Conservation (phyloP, 1,140 invertebrate species). For the Popillia japonica region DNA sequence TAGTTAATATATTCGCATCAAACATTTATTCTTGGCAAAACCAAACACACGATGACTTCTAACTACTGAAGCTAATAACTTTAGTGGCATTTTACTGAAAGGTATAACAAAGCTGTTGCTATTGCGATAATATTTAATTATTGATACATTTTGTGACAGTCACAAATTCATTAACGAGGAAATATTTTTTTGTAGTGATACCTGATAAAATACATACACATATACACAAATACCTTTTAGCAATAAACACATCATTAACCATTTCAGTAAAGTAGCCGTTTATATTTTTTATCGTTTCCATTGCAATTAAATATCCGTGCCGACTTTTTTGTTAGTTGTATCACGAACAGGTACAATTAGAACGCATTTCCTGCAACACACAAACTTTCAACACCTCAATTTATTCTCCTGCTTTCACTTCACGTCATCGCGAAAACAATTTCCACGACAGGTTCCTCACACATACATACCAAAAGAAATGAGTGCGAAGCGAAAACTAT, state of each 20-base stretch:
- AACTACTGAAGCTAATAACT: too few relatives aligned
- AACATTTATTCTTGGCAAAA: too few relatives aligned
- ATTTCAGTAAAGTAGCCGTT: not conserved
- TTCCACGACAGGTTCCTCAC: not conserved
- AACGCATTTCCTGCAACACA: not conserved
- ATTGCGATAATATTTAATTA: too few relatives aligned
- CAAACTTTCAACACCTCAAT: not conserved
- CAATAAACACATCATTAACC: not conserved
- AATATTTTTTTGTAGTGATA: too few relatives aligned
- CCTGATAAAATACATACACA: too few relatives aligned
- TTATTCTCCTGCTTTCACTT: not conserved
- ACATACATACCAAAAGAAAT: not conserved
- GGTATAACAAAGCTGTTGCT: too few relatives aligned
- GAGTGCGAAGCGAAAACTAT: not conserved
- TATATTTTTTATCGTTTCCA: not conserved
- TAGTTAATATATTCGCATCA: too few relatives aligned
- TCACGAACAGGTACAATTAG: not conserved
- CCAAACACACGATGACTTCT: too few relatives aligned
- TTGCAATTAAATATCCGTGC: not conserved
- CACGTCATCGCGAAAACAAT: not conserved
- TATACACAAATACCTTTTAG: slow-evolving; percentile 7
- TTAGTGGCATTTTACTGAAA: too few relatives aligned
- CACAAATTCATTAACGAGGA: too few relatives aligned
- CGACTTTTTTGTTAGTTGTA: too few relatives aligned
- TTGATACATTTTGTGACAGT: too few relatives aligned